Evolutionary conservation across 2,797 vertebrate genomes (phyloP).

Genomic region (Phylloscopus collybita): DNA sequence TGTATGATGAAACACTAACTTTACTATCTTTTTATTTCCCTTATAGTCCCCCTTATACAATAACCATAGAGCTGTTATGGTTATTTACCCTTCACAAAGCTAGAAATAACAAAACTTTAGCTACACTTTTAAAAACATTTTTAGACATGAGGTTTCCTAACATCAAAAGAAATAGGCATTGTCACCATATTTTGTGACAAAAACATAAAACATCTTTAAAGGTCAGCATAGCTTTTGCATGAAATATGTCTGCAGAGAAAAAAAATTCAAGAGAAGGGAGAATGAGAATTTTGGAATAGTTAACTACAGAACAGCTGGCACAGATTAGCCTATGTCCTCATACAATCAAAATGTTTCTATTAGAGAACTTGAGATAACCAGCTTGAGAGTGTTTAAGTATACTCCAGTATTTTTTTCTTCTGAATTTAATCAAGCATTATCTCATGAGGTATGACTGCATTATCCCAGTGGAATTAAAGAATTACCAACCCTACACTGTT

Average conservation of each 20-base stretch:
- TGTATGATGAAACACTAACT: neutral
- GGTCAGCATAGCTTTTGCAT: constrained; percentile 50
- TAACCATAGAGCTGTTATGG: neutral
- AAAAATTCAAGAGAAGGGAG: constrained; percentile 6
- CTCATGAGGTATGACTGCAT: constrained; percentile 45
- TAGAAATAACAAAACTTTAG: neutral
- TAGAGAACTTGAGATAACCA: constrained; percentile 59
- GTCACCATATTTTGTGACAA: constrained; percentile 22
- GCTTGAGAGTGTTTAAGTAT: constrained; percentile 33
- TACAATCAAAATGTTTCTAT: constrained; percentile 70
- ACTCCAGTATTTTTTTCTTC: neutral
- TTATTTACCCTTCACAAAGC: neutral
- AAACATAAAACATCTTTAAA: constrained; percentile 33
- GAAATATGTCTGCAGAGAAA: constrained; percentile 53
- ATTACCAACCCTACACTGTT: neutral
- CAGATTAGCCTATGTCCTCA: constrained; percentile 67
- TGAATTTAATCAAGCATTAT: constrained; percentile 50
- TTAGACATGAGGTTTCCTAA: neutral
- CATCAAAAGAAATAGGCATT: neutral
- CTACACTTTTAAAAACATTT: neutral
- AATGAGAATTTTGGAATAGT: constrained; percentile 37
- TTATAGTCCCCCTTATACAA: neutral
- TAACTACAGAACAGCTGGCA: constrained; percentile 56
- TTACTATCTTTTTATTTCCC: neutral
- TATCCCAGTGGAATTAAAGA: constrained; percentile 18